Evolutionary conservation across 2,888 invertebrate genomes (phyloP).

Genomic region (Odontomyia ornata): DNA sequence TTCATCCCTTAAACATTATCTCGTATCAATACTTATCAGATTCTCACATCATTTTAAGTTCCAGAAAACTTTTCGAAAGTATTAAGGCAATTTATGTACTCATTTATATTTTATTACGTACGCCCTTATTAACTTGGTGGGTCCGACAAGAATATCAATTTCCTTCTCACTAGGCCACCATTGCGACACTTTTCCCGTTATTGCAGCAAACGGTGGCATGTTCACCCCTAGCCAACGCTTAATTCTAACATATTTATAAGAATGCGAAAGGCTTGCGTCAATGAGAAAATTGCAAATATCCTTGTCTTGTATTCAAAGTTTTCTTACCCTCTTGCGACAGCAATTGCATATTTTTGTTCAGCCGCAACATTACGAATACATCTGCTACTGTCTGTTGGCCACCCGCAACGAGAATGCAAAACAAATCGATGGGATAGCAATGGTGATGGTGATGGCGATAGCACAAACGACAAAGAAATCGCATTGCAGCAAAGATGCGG

Average conservation of each 20-base stretch:
- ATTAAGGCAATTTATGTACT: no score
- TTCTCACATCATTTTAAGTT: no score
- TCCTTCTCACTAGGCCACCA: no score
- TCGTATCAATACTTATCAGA: no score
- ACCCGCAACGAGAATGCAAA: constrained; percentile 40
- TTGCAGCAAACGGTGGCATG: no score
- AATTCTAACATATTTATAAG: background rate
- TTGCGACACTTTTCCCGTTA: no score
- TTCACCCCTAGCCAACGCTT: background rate
- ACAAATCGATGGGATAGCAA: constrained; percentile 29
- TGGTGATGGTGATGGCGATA: no score
- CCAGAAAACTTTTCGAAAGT: no score
- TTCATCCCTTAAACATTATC: no score
- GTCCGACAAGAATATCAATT: no score
- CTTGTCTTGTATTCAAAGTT: background rate
- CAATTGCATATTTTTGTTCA: constrained; percentile 16
- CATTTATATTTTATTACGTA: no score
- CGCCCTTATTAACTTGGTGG: no score
- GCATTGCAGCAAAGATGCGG: constrained; percentile 45
- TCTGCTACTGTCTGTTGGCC: constrained; percentile 19
- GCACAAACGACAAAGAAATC: constrained; percentile 41
- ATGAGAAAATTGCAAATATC: background rate
- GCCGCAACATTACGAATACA: constrained; percentile 1
- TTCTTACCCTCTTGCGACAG: background rate
- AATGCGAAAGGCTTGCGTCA: background rate